Percentiles rank a stretch among this genome's conserved stretches.
Evolutionary conservation across 2,797 vertebrate genomes (phyloP).

Genomic region (Hydrophis major): DNA sequence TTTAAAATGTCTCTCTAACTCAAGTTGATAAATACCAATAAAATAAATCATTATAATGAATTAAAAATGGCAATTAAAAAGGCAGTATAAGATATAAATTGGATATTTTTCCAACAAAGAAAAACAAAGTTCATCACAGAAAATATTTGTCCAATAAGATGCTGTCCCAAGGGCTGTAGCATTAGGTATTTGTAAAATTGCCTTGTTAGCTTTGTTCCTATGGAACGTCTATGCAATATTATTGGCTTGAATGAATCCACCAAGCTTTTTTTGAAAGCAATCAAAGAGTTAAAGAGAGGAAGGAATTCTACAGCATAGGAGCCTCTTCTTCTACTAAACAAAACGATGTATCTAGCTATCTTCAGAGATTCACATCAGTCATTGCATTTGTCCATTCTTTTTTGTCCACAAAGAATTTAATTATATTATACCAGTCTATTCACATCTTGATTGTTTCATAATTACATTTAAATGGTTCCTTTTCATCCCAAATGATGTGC

Average conservation of each 20-base stretch:
- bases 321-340: not conserved
- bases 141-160: not conserved
- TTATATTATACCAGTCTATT: slow-evolving; percentile 67
- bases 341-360: not conserved
- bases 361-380: slow-evolving; percentile 12
- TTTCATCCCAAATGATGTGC: slow-evolving; percentile 61
- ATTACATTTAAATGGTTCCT: slow-evolving; percentile 70
- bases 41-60: not conserved
- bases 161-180: not conserved
- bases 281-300: not conserved
- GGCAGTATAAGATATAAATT: not conserved
- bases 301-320: not conserved
- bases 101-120: not conserved
- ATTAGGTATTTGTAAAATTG: not conserved
- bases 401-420: slow-evolving; percentile 70
- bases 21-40: not conserved
- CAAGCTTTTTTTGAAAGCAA: not conserved
- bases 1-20: not conserved
- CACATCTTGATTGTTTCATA: slow-evolving; percentile 68
- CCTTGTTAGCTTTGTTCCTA: not conserved
- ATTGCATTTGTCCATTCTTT: slow-evolving; percentile 34
- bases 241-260: not conserved
- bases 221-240: not conserved
- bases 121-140: not conserved
- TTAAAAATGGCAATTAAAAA: not conserved